Conservation (phyloP, 2,797 vertebrate genomes). For the Kryptolebias ocellatus region DNA sequence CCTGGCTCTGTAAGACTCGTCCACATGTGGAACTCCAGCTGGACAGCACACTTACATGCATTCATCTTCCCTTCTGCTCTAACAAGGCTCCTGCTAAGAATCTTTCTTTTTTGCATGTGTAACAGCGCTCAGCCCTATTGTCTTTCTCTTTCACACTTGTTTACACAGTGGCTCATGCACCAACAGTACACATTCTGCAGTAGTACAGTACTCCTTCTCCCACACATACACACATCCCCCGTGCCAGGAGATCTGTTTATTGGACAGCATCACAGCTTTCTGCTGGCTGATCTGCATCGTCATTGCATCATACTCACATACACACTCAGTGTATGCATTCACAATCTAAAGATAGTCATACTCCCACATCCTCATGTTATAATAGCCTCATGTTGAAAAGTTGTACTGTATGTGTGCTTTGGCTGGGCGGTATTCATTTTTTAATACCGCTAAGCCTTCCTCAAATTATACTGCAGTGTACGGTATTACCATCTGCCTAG, state of each 20-base stretch:
- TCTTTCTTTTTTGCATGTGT: conserved; percentile 60
- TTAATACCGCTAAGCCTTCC: too few species aligned
- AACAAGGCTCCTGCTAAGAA: conserved; percentile 57
- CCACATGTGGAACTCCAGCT: conserved; percentile 68
- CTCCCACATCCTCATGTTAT: conserved; percentile 22
- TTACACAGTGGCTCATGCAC: conserved; percentile 60
- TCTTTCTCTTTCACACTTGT: conserved; percentile 61
- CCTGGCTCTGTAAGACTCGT: conserved; percentile 45
- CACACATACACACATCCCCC: conserved; percentile 42
- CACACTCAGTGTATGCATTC: conserved; percentile 12
- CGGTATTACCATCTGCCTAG: too few species aligned
- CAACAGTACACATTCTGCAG: conserved; percentile 50
- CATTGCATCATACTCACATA: conserved; percentile 42
- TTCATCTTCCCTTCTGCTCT: conserved; percentile 46
- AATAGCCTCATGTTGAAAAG: conserved; percentile 43
- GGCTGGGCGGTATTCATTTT: too few species aligned
- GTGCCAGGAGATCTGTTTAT: conserved; percentile 55
- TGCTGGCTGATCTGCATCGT: conserved; percentile 36
- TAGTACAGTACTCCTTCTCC: conserved; percentile 46
- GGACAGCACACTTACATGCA: conserved; percentile 36
- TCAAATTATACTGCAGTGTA: too few species aligned
- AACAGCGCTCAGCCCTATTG: conserved; percentile 47
- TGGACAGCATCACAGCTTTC: conserved; percentile 39
- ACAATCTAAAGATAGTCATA: conserved; percentile 43
- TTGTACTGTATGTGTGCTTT: too few species aligned